A percentile compares a stretch with the other conserved stretches of the same genome.
Evolutionary conservation across 2,797 vertebrate genomes (phyloP).

Genomic region (Lemur catta): DNA sequence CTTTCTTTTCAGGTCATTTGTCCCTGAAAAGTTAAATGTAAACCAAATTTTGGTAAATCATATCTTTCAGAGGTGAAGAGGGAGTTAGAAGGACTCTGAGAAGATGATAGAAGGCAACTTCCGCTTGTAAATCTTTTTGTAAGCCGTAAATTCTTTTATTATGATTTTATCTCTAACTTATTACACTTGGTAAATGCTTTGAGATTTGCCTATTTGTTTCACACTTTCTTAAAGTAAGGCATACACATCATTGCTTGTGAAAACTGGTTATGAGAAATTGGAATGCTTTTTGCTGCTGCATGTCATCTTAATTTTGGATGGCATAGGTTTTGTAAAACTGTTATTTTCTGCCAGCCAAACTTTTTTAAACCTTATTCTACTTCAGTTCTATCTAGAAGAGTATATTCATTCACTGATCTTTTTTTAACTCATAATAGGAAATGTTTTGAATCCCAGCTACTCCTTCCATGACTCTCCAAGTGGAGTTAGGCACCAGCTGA

Average conservation of each 20-base stretch:
- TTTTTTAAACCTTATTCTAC: not conserved
- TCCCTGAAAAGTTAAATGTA: not conserved
- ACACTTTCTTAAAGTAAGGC: not conserved
- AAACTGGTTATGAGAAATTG: not conserved
- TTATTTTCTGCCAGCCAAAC: slow-evolving; percentile 20
- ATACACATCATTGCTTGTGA: not conserved
- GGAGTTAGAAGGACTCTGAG: not conserved
- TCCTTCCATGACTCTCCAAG: not conserved
- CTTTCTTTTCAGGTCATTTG: not conserved
- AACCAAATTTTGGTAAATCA: not conserved
- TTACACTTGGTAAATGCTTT: not conserved
- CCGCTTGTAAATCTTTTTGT: slow-evolving; percentile 1
- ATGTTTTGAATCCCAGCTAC: not conserved
- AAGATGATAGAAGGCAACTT: not conserved
- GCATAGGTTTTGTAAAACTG: not conserved
- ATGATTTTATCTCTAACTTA: not conserved
- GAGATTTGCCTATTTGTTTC: not conserved
- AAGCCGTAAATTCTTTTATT: not conserved
- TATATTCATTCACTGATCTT: slow-evolving; percentile 17
- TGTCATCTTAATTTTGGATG: slow-evolving; percentile 18
- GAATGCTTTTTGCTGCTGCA: not conserved
- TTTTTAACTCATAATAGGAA: not conserved
- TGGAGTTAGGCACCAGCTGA: not conserved
- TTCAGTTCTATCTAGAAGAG: slow-evolving; percentile 18
- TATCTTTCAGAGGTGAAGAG: not conserved